These are phyloP conservation scores for Cryptoblepharus egeriae DNA, from an alignment of 2,797 vertebrate species.

Conservation along the genomic window DNA sequence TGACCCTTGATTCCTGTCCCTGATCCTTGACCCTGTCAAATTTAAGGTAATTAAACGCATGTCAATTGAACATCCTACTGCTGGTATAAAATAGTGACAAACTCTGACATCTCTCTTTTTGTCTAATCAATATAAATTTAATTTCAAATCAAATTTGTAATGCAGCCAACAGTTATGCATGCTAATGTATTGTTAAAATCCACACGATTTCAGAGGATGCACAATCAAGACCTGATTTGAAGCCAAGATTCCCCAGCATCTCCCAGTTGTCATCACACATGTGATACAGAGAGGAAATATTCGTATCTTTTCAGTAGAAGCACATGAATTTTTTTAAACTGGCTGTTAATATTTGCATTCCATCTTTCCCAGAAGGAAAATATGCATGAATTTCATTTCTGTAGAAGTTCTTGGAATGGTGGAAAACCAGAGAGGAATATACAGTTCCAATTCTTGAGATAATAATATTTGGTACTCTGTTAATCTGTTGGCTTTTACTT, in stretches of 20 bases:
- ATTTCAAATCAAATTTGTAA: slow-evolving; percentile 31
- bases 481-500: neutral
- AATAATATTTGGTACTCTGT: too few relatives aligned
- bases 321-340: too few relatives aligned
- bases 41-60: neutral
- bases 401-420: neutral
- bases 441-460: neutral
- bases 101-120: neutral
- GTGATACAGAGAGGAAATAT: too few relatives aligned
- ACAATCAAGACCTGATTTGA: neutral
- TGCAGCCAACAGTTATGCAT: slow-evolving; percentile 23
- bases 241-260: neutral
- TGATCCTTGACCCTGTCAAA: neutral
- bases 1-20: neutral
- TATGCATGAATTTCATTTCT: neutral
- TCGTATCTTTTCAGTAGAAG: neutral
- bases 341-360: neutral
- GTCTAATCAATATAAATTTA: neutral
- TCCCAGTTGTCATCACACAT: neutral
- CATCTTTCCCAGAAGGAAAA: neutral
- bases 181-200: slow-evolving; percentile 14
- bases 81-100: neutral
- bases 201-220: neutral
- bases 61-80: neutral
- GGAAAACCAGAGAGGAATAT: neutral